These are phyloP conservation scores for Trachelus stipa DNA, from an alignment of 2,888 invertebrate genomes.

Conservation along the genomic window DNA sequence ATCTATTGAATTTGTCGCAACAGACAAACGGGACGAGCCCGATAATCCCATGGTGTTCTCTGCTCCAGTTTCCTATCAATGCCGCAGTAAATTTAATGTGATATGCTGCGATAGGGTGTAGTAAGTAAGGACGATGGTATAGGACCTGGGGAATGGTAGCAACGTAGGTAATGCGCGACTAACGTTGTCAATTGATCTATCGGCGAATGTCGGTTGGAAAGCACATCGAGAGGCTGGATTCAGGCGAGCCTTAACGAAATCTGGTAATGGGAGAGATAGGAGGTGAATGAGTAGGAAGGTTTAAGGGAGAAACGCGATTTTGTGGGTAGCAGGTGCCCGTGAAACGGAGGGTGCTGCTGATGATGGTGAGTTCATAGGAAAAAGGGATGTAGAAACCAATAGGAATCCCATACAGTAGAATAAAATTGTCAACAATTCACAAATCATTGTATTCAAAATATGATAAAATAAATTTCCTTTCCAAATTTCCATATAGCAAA, in stretches of 20 bases:
- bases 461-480: neutral
- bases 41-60: conserved; percentile 47
- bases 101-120: conserved; percentile 46
- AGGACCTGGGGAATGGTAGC: conserved; percentile 27
- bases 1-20: conserved; percentile 46
- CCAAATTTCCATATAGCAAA: neutral
- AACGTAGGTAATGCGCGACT: conserved; percentile 46
- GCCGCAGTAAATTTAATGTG: conserved; percentile 60
- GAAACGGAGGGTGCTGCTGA: conserved; percentile 33
- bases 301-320: conserved; percentile 20
- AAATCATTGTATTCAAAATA: too few relatives aligned
- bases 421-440: neutral
- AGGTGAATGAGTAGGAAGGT: conserved; percentile 43
- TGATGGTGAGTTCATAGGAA: neutral
- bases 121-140: conserved; percentile 27
- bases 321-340: neutral
- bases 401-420: neutral
- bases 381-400: neutral
- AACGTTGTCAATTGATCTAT: conserved; percentile 60
- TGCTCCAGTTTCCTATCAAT: conserved; percentile 58
- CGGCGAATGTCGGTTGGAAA: conserved; percentile 37
- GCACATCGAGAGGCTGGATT: conserved; percentile 34
- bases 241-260: conserved; percentile 54
- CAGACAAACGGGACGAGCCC: conserved; percentile 44
- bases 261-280: conserved; percentile 58